Evolutionary conservation across 2,888 invertebrate genomes (phyloP).

Genomic region (Epinotia nisella): DNA sequence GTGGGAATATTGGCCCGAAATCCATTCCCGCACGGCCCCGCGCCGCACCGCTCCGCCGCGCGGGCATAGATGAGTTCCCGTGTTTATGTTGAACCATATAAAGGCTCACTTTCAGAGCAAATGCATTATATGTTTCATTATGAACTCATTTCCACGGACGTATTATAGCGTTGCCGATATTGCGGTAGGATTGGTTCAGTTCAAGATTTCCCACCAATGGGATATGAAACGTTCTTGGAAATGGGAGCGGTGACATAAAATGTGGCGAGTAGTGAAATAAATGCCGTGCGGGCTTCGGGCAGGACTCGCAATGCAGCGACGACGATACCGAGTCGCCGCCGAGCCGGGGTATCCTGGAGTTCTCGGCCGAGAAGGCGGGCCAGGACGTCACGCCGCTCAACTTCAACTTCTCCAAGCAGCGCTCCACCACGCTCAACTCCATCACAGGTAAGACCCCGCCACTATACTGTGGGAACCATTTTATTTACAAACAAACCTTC

Average conservation of each 20-base stretch:
- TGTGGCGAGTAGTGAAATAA: background rate
- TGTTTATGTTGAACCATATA: too few species aligned
- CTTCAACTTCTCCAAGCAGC: conserved; percentile 89
- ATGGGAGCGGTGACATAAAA: background rate
- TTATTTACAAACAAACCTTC: conserved; percentile 25
- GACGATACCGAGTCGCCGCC: conserved; percentile 81
- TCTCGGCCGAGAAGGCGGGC: conserved; percentile 94
- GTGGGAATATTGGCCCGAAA: too few species aligned
- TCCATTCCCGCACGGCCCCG: too few species aligned
- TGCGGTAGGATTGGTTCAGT: too few species aligned
- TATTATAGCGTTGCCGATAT: too few species aligned
- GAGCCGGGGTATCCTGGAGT: conserved; percentile 91
- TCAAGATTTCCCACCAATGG: too few species aligned
- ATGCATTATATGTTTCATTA: too few species aligned
- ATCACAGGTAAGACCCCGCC: conserved; percentile 86
- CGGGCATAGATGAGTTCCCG: too few species aligned
- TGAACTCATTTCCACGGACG: too few species aligned
- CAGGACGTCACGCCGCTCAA: conserved; percentile 95
- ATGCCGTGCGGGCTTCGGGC: conserved; percentile 7
- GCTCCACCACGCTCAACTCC: conserved; percentile 89
- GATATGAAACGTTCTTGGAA: background rate
- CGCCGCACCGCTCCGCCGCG: too few species aligned
- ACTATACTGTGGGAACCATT: conserved; percentile 11
- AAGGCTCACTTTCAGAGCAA: too few species aligned
- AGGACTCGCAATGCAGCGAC: conserved; percentile 82